phyloP scores from a whole-genome alignment of 2,888 invertebrate genomes.

The Resseliella maxima region DNA sequence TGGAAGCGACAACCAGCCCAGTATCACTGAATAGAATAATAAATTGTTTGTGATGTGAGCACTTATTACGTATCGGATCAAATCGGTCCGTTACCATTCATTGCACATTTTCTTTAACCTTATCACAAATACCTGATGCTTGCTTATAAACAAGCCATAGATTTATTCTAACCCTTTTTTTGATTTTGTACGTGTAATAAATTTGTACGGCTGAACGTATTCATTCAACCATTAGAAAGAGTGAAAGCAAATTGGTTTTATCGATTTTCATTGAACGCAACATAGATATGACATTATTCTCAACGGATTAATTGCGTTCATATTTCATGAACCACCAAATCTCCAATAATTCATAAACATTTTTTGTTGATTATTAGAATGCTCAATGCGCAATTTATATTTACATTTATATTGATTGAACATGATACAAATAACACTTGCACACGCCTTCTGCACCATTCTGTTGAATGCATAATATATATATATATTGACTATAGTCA shows the following conservation, averaged over 20 bases:
- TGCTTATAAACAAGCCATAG: not conserved
- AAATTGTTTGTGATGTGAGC: not conserved
- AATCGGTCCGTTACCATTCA: not conserved
- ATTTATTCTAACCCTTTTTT: not conserved
- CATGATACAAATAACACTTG: too few relatives aligned
- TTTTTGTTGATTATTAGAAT: not conserved
- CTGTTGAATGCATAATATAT: too few relatives aligned
- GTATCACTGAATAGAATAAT: not conserved
- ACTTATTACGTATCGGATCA: not conserved
- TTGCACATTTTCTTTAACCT: not conserved
- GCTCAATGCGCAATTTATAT: not conserved
- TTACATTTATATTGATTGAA: not conserved
- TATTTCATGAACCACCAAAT: not conserved
- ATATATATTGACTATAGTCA: too few relatives aligned
- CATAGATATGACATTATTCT: not conserved
- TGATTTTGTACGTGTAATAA: not conserved
- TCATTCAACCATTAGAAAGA: not conserved
- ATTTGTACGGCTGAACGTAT: not conserved
- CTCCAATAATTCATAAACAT: not conserved
- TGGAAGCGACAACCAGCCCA: not conserved
- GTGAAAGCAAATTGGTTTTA: not conserved
- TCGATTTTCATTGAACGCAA: not conserved
- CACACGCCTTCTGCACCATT: too few relatives aligned
- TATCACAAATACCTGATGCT: not conserved
- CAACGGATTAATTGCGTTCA: not conserved